Conservation (phyloP, 2,888 invertebrate genomes). For the Gastracanthus pulcherrimus region DNA sequence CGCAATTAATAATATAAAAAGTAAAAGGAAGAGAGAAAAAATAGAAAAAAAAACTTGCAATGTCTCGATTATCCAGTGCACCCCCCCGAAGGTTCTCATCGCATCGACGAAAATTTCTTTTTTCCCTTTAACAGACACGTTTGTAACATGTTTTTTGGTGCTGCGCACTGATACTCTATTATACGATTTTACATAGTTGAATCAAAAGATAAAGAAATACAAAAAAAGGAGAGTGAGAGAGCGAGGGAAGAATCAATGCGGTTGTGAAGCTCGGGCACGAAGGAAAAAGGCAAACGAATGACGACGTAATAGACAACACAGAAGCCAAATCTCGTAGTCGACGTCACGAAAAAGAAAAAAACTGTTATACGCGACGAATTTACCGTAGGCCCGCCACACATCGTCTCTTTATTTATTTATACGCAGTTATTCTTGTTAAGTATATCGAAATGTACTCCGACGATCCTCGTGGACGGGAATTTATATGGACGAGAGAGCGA, state of each 20-base stretch:
- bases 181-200: conserved; percentile 51
- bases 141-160: conserved; percentile 51
- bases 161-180: conserved; percentile 53
- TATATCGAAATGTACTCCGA: conserved; percentile 27
- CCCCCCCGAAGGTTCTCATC: conserved; percentile 35
- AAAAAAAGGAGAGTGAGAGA: conserved; percentile 1
- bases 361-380: conserved; percentile 10
- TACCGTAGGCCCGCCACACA: neutral
- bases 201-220: conserved; percentile 33
- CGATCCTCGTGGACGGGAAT: neutral
- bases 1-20: conserved; percentile 21
- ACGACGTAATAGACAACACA: neutral
- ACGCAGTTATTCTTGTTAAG: conserved; percentile 34
- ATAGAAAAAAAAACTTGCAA: conserved; percentile 46
- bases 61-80: conserved; percentile 41
- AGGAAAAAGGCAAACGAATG: neutral
- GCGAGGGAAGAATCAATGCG: conserved; percentile 16
- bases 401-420: conserved; percentile 37
- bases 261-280: conserved; percentile 15
- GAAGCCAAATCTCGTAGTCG: conserved; percentile 28
- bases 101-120: conserved; percentile 38
- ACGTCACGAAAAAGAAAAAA: conserved; percentile 33
- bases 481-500: conserved; percentile 17
- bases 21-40: conserved; percentile 34
- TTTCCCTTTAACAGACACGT: conserved; percentile 38